These are phyloP conservation scores for Sebastes hubbsi DNA, from an alignment of 2,797 vertebrate genomes.

Conservation along the genomic window DNA sequence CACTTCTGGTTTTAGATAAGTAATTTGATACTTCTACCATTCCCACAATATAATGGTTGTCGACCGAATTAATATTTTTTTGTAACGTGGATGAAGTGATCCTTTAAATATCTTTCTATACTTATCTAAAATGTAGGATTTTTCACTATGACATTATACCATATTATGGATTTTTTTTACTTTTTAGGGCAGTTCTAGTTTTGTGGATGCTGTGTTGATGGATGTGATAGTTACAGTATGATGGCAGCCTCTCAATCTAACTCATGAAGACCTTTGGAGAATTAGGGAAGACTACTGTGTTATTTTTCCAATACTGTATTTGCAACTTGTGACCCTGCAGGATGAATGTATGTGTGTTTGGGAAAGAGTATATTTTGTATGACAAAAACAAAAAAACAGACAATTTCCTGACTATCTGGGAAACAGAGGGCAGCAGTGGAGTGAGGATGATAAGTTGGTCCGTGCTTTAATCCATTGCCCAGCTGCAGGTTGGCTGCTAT, in stretches of 20 bases:
- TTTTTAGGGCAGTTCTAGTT: accelerated
- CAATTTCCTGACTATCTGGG: background rate
- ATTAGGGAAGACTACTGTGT: background rate
- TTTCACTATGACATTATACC: background rate
- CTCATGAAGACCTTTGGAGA: background rate
- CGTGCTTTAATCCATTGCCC: constrained; percentile 37
- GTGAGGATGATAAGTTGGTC: constrained; percentile 28
- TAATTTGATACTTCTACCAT: background rate
- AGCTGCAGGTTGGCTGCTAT: constrained; percentile 52
- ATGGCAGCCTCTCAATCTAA: background rate
- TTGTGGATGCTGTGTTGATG: background rate
- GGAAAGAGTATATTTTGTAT: background rate
- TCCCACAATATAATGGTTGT: background rate
- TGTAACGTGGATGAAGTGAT: background rate
- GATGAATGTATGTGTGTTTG: background rate
- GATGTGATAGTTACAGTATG: background rate
- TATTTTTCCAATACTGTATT: background rate
- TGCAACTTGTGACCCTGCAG: background rate
- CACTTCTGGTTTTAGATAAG: background rate
- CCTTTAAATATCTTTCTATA: background rate
- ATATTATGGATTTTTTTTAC: background rate
- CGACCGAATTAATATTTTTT: accelerated
- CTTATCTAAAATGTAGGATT: background rate
- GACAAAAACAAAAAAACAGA: background rate
- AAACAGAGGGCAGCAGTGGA: background rate